phyloP scores from a whole-genome alignment of 2,113 vertebrate species.

The Neotoma lepida region DNA sequence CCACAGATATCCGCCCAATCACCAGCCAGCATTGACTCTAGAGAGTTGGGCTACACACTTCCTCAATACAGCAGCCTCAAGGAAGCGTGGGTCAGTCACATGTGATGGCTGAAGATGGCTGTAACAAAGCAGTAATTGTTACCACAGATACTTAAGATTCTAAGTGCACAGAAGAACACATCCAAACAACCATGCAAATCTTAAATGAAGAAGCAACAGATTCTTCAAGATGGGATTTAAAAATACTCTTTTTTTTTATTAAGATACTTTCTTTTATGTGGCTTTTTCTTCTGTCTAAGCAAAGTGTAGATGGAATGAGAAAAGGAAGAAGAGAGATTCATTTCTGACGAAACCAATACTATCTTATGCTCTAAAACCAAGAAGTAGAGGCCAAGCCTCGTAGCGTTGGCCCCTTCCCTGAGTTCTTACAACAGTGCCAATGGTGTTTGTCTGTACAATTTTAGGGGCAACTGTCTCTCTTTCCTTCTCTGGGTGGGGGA shows the following conservation, averaged over 20 bases:
- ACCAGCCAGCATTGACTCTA: conserved; percentile 78
- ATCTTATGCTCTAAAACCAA: not conserved
- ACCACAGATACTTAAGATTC: conserved; percentile 57
- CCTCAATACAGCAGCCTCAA: conserved; percentile 85
- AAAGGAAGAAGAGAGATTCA: not conserved
- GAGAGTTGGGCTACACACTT: conserved; percentile 85
- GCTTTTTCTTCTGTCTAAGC: not conserved
- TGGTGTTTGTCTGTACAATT: not conserved
- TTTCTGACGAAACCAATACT: not conserved
- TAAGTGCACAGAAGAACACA: not conserved
- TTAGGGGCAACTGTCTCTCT: not conserved
- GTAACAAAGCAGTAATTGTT: conserved; percentile 77
- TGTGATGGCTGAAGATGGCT: conserved; percentile 73
- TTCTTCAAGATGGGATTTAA: not conserved
- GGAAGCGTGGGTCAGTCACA: conserved; percentile 83
- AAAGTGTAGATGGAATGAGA: conserved; percentile 24
- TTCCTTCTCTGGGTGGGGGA: not conserved
- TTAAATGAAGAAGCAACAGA: not conserved
- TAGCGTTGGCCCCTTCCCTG: not conserved
- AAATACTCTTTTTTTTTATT: not conserved
- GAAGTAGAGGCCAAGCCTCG: not conserved
- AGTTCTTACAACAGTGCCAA: not conserved
- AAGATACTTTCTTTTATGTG: conserved; percentile 18
- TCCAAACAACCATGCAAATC: not conserved
- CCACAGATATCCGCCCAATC: not conserved